Conservation (phyloP, 2,797 vertebrate genomes). For the Amblyraja radiata region DNA sequence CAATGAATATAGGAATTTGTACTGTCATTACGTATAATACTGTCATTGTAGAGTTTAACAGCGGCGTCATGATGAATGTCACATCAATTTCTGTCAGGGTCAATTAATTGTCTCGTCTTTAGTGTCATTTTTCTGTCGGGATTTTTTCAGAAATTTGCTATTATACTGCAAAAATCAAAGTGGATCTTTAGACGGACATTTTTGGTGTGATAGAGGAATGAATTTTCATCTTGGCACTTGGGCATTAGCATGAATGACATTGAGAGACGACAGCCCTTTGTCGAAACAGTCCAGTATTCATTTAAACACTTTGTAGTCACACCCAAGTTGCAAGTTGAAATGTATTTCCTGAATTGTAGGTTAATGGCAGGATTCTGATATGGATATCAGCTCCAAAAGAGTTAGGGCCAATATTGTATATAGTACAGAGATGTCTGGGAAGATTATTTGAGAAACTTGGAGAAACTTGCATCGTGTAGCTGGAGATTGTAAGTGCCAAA, state of each 20-base stretch:
- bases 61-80: no score
- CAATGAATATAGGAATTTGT: not conserved
- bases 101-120: not conserved
- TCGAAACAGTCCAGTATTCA: not conserved
- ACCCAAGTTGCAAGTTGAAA: not conserved
- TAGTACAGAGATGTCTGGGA: not conserved
- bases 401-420: not conserved
- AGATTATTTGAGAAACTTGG: not conserved
- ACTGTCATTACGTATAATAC: no score
- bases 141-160: not conserved
- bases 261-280: not conserved
- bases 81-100: not conserved
- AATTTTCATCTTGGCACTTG: not conserved
- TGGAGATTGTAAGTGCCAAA: not conserved
- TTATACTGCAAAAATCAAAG: no score
- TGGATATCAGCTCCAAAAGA: not conserved
- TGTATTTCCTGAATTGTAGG: not conserved
- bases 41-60: not conserved
- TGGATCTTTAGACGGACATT: not conserved
- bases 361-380: not conserved
- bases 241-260: not conserved
- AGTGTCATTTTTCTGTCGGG: not conserved
- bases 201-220: not conserved
- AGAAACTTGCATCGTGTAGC: not conserved
- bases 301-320: not conserved